A percentile compares a stretch with the other conserved stretches of the same genome.
Conservation (phyloP, 2,888 invertebrate species). For the Ophion obscuratus region DNA sequence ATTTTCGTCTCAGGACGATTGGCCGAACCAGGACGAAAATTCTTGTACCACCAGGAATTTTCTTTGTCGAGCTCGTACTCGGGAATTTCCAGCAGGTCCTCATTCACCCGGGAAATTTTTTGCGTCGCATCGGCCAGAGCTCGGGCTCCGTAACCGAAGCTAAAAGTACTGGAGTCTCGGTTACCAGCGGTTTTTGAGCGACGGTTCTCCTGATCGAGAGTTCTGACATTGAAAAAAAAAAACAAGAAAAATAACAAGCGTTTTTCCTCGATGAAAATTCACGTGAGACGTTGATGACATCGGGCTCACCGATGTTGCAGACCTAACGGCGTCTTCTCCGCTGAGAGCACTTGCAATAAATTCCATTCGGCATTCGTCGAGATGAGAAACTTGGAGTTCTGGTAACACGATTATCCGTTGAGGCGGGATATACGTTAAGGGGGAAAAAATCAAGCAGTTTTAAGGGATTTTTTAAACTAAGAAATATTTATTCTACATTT, state of each 20-base stretch:
- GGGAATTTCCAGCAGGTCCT: slow-evolving; percentile 12
- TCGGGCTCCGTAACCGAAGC: slow-evolving; percentile 52
- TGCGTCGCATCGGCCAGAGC: slow-evolving; percentile 44
- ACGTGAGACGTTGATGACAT: neutral
- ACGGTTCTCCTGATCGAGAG: neutral
- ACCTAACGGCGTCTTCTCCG: neutral
- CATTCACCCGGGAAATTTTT: slow-evolving; percentile 31
- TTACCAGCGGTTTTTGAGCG: slow-evolving; percentile 14
- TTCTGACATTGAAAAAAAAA: slow-evolving; percentile 30
- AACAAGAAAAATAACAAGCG: neutral
- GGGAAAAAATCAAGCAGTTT: too few relatives aligned
- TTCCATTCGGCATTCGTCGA: neutral
- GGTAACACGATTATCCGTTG: neutral
- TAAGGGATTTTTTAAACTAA: too few relatives aligned
- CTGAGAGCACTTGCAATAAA: neutral
- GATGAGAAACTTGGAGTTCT: slow-evolving; percentile 21
- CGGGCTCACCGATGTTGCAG: slow-evolving; percentile 3
- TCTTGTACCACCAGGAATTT: slow-evolving; percentile 38
- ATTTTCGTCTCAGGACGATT: neutral
- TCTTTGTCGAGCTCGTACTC: slow-evolving; percentile 54
- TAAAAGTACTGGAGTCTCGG: slow-evolving; percentile 57
- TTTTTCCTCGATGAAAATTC: neutral
- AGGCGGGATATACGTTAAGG: too few relatives aligned
- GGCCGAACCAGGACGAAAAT: neutral
- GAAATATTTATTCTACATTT: too few relatives aligned